phyloP scores from a whole-genome alignment of 2,888 invertebrate genomes.

The Euplexia lucipara region DNA sequence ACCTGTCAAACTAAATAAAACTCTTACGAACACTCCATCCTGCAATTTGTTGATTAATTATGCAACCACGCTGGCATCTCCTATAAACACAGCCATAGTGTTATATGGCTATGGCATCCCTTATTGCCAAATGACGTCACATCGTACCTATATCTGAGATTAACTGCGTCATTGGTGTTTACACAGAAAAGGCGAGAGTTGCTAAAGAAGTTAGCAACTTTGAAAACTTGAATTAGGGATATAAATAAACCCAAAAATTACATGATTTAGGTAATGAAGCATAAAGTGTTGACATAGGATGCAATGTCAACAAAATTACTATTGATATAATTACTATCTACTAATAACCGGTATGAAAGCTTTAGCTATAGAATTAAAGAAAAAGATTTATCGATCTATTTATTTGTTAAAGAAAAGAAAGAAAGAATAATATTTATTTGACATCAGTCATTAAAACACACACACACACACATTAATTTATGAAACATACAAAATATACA shows the following conservation, averaged over 20 bases:
- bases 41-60: background rate
- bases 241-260: too few species aligned
- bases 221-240: background rate
- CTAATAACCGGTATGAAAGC: background rate
- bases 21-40: background rate
- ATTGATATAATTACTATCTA: background rate
- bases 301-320: too few species aligned
- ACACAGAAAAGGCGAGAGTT: background rate
- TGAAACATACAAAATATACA: too few species aligned
- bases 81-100: background rate
- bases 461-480: too few species aligned
- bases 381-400: too few species aligned
- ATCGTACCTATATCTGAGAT: conserved; percentile 22
- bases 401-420: too few species aligned
- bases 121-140: conserved; percentile 45
- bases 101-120: conserved; percentile 17
- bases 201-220: conserved; percentile 1
- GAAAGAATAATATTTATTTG: too few species aligned
- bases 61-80: background rate
- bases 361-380: too few species aligned
- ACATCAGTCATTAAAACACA: too few species aligned
- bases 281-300: too few species aligned
- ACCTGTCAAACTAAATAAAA: background rate
- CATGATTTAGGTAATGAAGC: background rate
- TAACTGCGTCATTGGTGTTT: conserved; percentile 42